Evolutionary conservation across 2,797 vertebrate species (phyloP).

Genomic region (Hoplostethus mediterraneus): DNA sequence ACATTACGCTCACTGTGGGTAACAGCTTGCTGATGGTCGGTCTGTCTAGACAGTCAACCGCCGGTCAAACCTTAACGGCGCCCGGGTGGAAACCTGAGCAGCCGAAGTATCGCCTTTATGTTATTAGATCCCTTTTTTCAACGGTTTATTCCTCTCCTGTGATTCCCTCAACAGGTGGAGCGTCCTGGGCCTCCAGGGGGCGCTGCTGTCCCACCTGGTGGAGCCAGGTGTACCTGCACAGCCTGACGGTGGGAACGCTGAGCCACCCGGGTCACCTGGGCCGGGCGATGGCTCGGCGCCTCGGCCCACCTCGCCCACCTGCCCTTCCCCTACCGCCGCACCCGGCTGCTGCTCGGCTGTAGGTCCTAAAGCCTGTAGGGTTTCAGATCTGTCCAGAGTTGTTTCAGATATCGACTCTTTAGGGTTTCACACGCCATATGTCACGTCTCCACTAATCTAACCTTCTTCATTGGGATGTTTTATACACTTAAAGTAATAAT

Average conservation of each 20-base stretch:
- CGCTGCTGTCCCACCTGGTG: constrained; percentile 91
- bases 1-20: too few relatives aligned
- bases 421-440: too few relatives aligned
- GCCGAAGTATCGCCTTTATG: too few relatives aligned
- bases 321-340: constrained; percentile 85
- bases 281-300: constrained; percentile 87
- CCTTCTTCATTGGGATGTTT: too few relatives aligned
- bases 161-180: constrained; percentile 87
- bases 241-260: constrained; percentile 90
- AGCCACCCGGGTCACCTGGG: constrained; percentile 91
- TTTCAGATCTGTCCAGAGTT: too few relatives aligned
- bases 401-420: too few relatives aligned
- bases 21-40: too few relatives aligned
- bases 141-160: not conserved
- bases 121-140: too few relatives aligned
- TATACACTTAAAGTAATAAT: too few relatives aligned
- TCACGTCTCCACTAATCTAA: too few relatives aligned
- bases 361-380: constrained; percentile 35
- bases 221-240: constrained; percentile 93
- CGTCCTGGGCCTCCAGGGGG: constrained; percentile 90
- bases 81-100: not conserved
- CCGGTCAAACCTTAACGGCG: not conserved
- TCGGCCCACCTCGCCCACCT: constrained; percentile 83
- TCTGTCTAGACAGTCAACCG: not conserved
- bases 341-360: constrained; percentile 92